Percentiles rank a stretch among this genome's conserved stretches.
phyloP scores from a whole-genome alignment of 2,888 invertebrate species.

The Pterostichus madidus region DNA sequence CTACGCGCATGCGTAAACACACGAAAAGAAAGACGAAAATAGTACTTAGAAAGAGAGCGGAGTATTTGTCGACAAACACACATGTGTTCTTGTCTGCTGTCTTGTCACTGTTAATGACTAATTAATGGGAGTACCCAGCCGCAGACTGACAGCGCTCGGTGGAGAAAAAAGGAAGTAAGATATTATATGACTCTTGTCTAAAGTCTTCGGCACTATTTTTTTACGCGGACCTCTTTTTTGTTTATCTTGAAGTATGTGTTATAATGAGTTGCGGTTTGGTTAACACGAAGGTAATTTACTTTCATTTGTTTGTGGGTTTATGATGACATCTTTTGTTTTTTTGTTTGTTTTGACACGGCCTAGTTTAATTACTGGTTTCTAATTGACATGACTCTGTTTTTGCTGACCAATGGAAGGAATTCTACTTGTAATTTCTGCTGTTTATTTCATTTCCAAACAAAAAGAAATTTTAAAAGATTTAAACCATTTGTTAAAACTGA shows the following conservation, averaged over 20 bases:
- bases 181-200: conserved; percentile 72
- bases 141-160: conserved; percentile 68
- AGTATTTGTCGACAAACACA: conserved; percentile 67
- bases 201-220: conserved; percentile 26
- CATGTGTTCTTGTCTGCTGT: conserved; percentile 69
- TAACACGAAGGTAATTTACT: conserved; percentile 54
- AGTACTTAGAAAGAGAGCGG: conserved; percentile 14
- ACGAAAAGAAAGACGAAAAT: conserved; percentile 28
- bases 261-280: conserved; percentile 59
- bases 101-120: conserved; percentile 70
- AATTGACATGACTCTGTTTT: background rate
- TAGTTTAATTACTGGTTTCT: background rate
- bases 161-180: conserved; percentile 72
- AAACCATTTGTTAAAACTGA: too few relatives aligned
- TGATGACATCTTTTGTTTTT: conserved; percentile 48
- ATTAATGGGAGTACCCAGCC: conserved; percentile 70
- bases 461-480: too few relatives aligned
- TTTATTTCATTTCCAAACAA: background rate
- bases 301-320: conserved; percentile 53
- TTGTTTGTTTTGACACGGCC: background rate
- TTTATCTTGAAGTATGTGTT: conserved; percentile 37
- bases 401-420: background rate
- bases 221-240: background rate
- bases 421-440: background rate
- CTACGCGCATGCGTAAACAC: conserved; percentile 39